Conservation (phyloP, 2,113 vertebrate genomes). For the Petroica traversi region DNA sequence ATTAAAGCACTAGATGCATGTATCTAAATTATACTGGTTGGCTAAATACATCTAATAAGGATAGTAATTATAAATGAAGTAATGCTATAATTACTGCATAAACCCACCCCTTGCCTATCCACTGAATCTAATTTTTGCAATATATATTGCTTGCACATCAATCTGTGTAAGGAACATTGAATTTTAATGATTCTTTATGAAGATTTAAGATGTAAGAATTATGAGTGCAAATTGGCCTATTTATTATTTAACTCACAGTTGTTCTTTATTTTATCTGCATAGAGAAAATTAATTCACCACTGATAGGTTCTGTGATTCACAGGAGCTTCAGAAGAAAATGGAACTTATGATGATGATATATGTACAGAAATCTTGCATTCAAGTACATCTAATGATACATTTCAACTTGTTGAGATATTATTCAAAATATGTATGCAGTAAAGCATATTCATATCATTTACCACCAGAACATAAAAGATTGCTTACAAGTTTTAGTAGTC, state of each 20-base stretch:
- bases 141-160: neutral
- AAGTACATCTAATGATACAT: neutral
- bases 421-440: neutral
- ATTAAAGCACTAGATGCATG: neutral
- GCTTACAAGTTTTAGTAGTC: neutral
- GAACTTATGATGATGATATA: neutral
- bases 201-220: neutral
- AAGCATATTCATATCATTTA: neutral
- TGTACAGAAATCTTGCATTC: neutral
- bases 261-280: neutral
- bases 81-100: neutral
- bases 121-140: neutral
- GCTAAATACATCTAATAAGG: neutral
- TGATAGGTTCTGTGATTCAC: neutral
- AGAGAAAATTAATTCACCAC: neutral
- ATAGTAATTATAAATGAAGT: neutral
- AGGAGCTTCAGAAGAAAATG: neutral
- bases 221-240: neutral
- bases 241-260: slow-evolving; percentile 12
- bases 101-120: neutral
- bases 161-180: neutral
- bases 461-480: neutral
- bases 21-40: neutral
- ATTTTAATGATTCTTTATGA: neutral
- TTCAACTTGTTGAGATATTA: neutral